Percentiles rank a stretch among this genome's conserved stretches.
Conservation (phyloP, 2,888 invertebrate species). For the Stictocephala bisonia region DNA sequence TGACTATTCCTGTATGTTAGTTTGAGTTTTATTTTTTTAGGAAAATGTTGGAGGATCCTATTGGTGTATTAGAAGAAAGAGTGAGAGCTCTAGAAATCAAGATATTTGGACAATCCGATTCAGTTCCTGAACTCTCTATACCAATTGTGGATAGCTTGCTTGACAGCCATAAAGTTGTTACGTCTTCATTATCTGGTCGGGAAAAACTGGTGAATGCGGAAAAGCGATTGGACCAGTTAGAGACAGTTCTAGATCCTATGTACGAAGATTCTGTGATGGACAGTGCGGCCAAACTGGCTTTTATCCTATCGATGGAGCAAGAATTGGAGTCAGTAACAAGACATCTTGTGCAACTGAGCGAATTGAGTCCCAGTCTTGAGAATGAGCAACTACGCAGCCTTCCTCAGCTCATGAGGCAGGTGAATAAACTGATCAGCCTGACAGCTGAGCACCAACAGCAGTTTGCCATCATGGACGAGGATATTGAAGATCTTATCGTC, state of each 20-base stretch:
- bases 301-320: conserved; percentile 36
- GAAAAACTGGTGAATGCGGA: conserved; percentile 37
- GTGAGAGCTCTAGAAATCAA: conserved; percentile 31
- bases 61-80: conserved; percentile 29
- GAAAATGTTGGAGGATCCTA: conserved; percentile 16
- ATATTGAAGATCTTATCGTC: conserved; percentile 11
- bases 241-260: conserved; percentile 39
- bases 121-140: not conserved
- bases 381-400: conserved; percentile 41
- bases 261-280: conserved; percentile 46
- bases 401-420: conserved; percentile 32
- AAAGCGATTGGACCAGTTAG: conserved; percentile 44
- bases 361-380: conserved; percentile 30
- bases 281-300: conserved; percentile 38
- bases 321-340: conserved; percentile 27
- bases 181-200: conserved; percentile 41
- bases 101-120: conserved; percentile 26
- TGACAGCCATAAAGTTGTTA: conserved; percentile 37
- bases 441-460: conserved; percentile 8
- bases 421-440: not conserved
- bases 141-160: conserved; percentile 39
- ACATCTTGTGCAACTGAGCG: conserved; percentile 21
- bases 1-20: too few relatives aligned
- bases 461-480: not conserved
- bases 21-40: too few relatives aligned